Conservation (phyloP, 2,113 vertebrate species). For the Baryphthengus martii region DNA sequence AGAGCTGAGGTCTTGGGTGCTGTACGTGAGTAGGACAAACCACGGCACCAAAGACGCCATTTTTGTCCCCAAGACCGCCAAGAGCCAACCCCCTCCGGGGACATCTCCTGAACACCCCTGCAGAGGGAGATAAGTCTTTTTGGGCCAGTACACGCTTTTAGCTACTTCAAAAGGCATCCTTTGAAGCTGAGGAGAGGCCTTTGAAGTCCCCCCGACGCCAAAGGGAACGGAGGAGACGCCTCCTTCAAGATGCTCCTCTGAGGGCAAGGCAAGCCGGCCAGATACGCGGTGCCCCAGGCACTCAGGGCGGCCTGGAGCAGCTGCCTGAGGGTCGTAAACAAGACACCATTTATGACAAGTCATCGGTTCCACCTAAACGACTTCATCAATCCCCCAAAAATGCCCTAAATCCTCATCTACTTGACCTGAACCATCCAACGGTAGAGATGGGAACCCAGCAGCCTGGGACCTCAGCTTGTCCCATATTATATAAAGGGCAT, state of each 20-base stretch:
- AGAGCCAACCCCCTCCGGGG: not conserved
- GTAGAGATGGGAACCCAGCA: too few relatives aligned
- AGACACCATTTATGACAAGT: not conserved
- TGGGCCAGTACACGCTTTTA: not conserved
- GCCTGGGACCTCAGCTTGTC: too few relatives aligned
- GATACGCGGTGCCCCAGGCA: not conserved
- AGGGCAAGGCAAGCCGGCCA: not conserved
- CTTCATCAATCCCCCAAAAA: too few relatives aligned
- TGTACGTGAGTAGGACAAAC: not conserved
- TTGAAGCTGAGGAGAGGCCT: constrained; percentile 5
- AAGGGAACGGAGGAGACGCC: not conserved
- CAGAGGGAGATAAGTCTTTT: not conserved
- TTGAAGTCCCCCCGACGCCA: not conserved
- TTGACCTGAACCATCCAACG: too few relatives aligned
- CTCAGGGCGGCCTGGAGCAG: fast-evolving
- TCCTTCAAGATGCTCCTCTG: not conserved
- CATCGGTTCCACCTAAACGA: too few relatives aligned
- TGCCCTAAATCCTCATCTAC: too few relatives aligned
- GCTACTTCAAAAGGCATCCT: constrained; percentile 34
- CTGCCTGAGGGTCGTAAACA: fast-evolving
- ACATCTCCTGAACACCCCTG: not conserved
- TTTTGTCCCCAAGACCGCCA: not conserved
- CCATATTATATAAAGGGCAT: too few relatives aligned
- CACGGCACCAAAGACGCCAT: not conserved
- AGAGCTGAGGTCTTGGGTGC: not conserved